Conservation (phyloP, 2,888 invertebrate genomes). For the Harpalus rubripes region DNA sequence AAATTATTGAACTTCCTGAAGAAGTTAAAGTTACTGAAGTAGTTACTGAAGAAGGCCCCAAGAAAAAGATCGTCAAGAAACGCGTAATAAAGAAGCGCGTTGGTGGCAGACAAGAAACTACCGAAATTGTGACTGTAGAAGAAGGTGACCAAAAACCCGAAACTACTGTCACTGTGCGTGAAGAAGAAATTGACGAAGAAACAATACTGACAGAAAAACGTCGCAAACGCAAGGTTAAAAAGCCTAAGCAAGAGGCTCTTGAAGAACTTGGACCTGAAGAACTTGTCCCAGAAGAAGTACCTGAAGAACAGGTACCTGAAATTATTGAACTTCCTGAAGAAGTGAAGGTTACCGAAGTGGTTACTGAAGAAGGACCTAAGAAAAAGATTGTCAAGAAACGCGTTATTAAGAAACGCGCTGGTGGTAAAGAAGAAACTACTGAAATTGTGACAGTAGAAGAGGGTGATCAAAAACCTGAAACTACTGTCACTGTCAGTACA, state of each 20-base stretch:
- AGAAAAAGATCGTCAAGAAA: conserved; percentile 70
- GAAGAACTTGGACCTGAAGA: conserved; percentile 70
- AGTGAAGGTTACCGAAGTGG: conserved; percentile 70
- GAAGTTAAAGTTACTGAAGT: conserved; percentile 71
- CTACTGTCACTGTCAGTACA: conserved; percentile 68
- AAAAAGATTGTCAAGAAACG: conserved; percentile 71
- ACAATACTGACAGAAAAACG: conserved; percentile 53
- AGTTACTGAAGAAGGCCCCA: conserved; percentile 69
- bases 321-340: conserved; percentile 70
- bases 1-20: conserved; percentile 73
- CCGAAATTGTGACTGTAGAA: conserved; percentile 77
- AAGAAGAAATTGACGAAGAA: conserved; percentile 71
- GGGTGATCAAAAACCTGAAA: conserved; percentile 69
- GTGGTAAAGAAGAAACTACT: conserved; percentile 71
- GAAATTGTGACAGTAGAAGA: conserved; percentile 70
- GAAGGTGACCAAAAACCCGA: conserved; percentile 77
- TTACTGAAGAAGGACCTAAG: conserved; percentile 70
- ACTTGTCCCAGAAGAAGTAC: too few relatives aligned
- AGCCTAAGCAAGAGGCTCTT: conserved; percentile 22
- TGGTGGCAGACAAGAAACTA: conserved; percentile 74
- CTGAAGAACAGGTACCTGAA: conserved; percentile 69
- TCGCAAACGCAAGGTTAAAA: neutral
- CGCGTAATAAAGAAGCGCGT: conserved; percentile 73
- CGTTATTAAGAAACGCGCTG: conserved; percentile 71
- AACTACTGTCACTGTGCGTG: conserved; percentile 72